Conservation (phyloP, 2,113 vertebrate genomes). For the Dasypus novemcinctus region DNA sequence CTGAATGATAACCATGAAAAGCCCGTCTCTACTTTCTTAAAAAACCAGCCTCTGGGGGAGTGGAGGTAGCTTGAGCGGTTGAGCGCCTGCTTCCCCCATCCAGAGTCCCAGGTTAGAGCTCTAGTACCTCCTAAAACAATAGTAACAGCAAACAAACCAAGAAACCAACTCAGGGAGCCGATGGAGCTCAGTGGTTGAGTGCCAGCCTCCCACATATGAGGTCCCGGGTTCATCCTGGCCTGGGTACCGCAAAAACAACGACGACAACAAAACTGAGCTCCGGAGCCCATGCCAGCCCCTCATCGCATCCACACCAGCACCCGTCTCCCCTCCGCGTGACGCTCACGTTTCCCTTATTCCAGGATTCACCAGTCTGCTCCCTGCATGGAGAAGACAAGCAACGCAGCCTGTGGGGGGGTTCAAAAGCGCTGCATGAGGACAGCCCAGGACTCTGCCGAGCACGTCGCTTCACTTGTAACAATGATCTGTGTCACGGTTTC, state of each 20-base stretch:
- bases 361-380: neutral
- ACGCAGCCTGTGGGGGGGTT: neutral
- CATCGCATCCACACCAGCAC: neutral
- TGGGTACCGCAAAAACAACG: no score
- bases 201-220: no score
- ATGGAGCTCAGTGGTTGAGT: no score
- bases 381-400: neutral
- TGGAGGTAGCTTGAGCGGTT: no score
- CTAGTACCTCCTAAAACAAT: no score
- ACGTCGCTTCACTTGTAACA: neutral
- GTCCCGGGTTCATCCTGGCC: no score
- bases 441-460: neutral
- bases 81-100: no score
- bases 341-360: accelerated
- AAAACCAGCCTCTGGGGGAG: neutral
- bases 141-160: no score
- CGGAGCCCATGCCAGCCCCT: neutral
- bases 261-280: neutral
- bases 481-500: neutral
- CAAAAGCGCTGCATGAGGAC: neutral
- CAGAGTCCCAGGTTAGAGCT: no score
- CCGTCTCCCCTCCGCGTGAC: neutral
- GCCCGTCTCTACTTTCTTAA: neutral
- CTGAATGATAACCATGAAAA: neutral
- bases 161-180: no score